Evolutionary conservation across 2,797 vertebrate genomes (phyloP).

Genomic region (Pristis pectinata): DNA sequence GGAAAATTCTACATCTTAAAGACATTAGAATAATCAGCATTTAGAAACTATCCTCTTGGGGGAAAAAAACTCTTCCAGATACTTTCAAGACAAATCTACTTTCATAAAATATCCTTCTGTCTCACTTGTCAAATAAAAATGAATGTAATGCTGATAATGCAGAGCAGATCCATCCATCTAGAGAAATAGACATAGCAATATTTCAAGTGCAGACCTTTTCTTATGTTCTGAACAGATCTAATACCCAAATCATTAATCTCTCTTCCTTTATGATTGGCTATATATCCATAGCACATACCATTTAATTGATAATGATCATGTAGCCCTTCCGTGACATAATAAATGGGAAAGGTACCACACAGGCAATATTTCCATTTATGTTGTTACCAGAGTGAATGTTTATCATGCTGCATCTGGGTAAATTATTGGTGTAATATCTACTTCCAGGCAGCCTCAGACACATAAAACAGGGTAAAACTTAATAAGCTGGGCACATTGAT

Average conservation of each 20-base stretch:
- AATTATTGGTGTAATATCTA: neutral
- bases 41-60: neutral
- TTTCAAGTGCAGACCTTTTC: neutral
- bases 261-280: neutral
- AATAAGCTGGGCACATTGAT: neutral
- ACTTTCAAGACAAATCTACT: neutral
- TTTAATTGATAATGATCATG: neutral
- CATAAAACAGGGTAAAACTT: neutral
- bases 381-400: too few relatives aligned
- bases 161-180: neutral
- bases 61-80: neutral
- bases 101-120: neutral
- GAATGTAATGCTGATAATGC: neutral
- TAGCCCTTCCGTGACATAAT: neutral
- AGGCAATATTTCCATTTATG: neutral
- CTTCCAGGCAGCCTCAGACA: neutral
- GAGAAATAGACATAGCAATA: neutral
- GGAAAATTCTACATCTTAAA: neutral
- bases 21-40: neutral
- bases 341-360: neutral
- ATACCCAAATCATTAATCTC: neutral
- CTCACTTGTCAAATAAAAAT: too few relatives aligned
- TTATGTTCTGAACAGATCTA: too few relatives aligned
- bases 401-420: neutral
- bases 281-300: neutral